Evolutionary conservation across 2,797 vertebrate genomes (phyloP).

Genomic region (Philypnodon macrostomus): DNA sequence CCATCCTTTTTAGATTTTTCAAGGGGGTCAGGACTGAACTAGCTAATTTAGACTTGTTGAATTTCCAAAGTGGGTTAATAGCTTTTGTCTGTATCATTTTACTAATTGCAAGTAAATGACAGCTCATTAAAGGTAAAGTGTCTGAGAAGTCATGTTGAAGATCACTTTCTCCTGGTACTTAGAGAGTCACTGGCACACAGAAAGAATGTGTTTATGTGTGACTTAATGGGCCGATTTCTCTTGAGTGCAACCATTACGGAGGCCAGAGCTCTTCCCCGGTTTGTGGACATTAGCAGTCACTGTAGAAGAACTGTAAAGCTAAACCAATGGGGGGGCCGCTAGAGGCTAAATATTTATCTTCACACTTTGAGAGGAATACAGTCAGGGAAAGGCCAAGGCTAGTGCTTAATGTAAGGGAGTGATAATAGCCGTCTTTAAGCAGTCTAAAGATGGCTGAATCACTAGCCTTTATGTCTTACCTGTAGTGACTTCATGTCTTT

Average conservation of each 20-base stretch:
- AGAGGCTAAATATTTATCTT: constrained; percentile 1
- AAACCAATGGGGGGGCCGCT: neutral
- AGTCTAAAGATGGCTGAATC: neutral
- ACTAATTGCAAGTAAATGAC: constrained; percentile 1
- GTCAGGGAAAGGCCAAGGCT: neutral
- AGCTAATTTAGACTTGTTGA: neutral
- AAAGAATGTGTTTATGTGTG: constrained; percentile 17
- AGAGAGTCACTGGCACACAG: neutral
- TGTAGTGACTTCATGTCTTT: constrained; percentile 81
- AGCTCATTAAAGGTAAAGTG: constrained; percentile 14
- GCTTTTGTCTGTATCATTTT: neutral
- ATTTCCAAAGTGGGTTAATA: neutral
- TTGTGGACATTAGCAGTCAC: neutral
- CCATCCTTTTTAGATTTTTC: no score
- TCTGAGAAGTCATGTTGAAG: constrained; percentile 8
- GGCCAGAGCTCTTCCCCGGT: neutral
- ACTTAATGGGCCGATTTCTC: constrained; percentile 7
- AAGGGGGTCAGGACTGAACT: no score
- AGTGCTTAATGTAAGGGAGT: neutral
- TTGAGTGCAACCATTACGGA: constrained; percentile 10
- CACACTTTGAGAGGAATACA: neutral
- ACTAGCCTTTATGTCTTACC: constrained; percentile 47
- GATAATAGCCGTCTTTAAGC: no score
- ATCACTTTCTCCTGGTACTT: neutral
- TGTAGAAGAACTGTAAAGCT: neutral